phyloP scores from a whole-genome alignment of 2,888 invertebrate genomes.

The Temnothorax ravouxi region DNA sequence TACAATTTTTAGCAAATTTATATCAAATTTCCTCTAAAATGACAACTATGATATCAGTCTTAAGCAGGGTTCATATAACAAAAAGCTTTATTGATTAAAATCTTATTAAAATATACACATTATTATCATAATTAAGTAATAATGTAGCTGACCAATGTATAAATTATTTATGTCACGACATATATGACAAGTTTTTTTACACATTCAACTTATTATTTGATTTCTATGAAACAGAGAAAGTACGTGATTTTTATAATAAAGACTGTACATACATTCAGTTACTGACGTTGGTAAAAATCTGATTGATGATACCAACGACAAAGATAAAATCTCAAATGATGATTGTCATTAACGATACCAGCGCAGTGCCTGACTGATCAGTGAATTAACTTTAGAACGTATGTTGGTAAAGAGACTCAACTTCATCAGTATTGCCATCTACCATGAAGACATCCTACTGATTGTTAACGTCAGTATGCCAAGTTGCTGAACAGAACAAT shows the following conservation, averaged over 20 bases:
- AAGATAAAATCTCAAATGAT: background rate
- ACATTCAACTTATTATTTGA: background rate
- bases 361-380: background rate
- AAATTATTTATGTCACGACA: slow-evolving; percentile 1
- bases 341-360: background rate
- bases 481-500: background rate
- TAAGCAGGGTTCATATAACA: background rate
- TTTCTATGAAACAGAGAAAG: background rate
- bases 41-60: background rate
- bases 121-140: background rate
- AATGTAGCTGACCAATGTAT: background rate
- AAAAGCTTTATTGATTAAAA: background rate
- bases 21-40: background rate
- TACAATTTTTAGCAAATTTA: slow-evolving; percentile 25
- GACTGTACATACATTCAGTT: background rate
- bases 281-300: background rate
- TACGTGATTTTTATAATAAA: background rate
- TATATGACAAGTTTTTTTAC: background rate
- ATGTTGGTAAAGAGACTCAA: slow-evolving; percentile 27
- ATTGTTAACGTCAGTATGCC: background rate
- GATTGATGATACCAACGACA: background rate
- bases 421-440: slow-evolving; percentile 30
- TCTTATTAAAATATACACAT: background rate
- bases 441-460: slow-evolving; percentile 14
- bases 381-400: background rate